Evolutionary conservation across 2,113 vertebrate genomes (phyloP).

Genomic region (Macrotis lagotis): DNA sequence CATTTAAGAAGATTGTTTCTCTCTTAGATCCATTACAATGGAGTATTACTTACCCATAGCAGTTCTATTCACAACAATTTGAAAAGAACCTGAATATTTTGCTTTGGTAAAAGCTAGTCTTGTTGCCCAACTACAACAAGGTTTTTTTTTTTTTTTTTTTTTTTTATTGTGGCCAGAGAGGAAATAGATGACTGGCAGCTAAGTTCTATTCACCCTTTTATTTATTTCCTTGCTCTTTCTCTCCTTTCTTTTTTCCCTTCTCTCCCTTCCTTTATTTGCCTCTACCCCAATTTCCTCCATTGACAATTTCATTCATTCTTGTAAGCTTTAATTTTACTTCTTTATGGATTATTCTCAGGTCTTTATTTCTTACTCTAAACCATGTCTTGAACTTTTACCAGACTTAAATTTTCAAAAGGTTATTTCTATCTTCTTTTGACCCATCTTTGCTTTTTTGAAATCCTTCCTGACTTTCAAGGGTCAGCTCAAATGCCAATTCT

Average conservation of each 20-base stretch:
- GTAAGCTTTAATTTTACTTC: not conserved
- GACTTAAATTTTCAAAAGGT: not conserved
- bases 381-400: not conserved
- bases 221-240: not conserved
- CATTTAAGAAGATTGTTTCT: not conserved
- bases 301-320: not conserved
- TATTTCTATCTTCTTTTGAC: not conserved
- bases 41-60: not conserved
- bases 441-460: not conserved
- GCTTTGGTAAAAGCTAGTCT: not conserved
- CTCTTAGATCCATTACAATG: constrained; percentile 39
- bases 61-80: not conserved
- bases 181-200: not conserved
- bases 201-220: not conserved
- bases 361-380: not conserved
- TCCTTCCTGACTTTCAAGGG: not conserved
- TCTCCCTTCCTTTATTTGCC: not conserved
- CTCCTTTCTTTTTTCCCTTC: too few species aligned
- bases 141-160: too few species aligned
- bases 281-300: not conserved
- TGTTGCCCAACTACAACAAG: not conserved
- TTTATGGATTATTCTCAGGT: not conserved
- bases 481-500: not conserved
- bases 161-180: not conserved
- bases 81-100: not conserved